Evolutionary conservation across 2,113 vertebrate species (phyloP).

Genomic region (Heloderma charlesbogerti): DNA sequence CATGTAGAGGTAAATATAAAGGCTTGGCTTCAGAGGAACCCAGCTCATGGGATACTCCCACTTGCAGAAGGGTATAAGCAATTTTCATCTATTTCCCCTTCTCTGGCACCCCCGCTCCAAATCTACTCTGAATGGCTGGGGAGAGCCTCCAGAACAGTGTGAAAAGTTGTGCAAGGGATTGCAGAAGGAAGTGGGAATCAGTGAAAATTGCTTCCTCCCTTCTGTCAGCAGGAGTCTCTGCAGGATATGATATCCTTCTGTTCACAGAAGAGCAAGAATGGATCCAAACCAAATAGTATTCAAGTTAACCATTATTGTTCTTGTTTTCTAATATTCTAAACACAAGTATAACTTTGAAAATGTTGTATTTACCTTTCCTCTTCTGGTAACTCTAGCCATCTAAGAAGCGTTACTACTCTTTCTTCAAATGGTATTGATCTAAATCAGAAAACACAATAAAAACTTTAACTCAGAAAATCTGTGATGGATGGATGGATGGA

Average conservation of each 20-base stretch:
- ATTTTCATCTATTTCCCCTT: too few relatives aligned
- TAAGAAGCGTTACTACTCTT: slow-evolving; percentile 77
- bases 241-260: background rate
- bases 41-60: background rate
- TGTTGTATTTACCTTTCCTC: slow-evolving; percentile 70
- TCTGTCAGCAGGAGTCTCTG: background rate
- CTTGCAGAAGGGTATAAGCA: background rate
- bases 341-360: slow-evolving; percentile 10
- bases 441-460: slow-evolving; percentile 43
- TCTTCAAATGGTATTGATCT: slow-evolving; percentile 83
- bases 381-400: slow-evolving; percentile 79
- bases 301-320: slow-evolving; percentile 8
- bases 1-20: background rate
- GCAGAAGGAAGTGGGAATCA: accelerated
- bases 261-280: background rate
- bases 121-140: background rate
- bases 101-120: too few relatives aligned
- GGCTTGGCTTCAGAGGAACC: background rate
- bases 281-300: background rate
- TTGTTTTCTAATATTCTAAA: background rate
- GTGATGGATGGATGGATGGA: background rate
- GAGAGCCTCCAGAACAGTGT: background rate
- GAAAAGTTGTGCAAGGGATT: too few relatives aligned
- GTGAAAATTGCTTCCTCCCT: background rate
- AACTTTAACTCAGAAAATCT: background rate